Base-by-base conservation (phyloP, 2,113 vertebrate genomes). In the Dissostichus mawsoni region DNA sequence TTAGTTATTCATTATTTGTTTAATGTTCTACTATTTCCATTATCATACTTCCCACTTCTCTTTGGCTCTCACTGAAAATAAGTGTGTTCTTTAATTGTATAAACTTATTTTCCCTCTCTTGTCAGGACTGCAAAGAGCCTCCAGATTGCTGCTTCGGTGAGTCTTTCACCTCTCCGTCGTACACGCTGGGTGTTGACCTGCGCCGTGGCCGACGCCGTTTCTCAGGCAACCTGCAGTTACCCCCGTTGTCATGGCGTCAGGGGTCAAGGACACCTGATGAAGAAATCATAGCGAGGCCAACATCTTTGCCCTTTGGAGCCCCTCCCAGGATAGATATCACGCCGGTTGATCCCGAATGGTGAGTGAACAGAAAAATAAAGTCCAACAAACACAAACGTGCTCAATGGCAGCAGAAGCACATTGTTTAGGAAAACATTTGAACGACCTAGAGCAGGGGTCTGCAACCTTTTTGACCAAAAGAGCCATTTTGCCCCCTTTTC, bases 301-400 rank as follows among this genome's bases (percentile, higher is more conserved):
- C 98, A 8, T 97, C 97, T 0, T 94, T 99, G 67, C 96, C 97
- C 5, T 93, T 99, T 70, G 74, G 94, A 11, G 91, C 94, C 0
- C 97, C 96, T 3, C 98, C 98, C 6, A 96, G 96, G 76, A 99
- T 99, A 17, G 96, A 97, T 14, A 98, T 99, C 88, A 99, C 98
- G 1, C 87, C 96, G 0, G 98, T 96, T 18, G 96, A 97, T 90
- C 95, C 96, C 1, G 98, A 98, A 68, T 94, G 96, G 98, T 99
- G 79, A 93, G 96, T 92, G 55, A 44, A 14, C 8, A 12, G 16
- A 14, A 14, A 33, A 45, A 66, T 3, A 18, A 2, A 70, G 11
- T 4, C 10, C 23, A 47, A 14, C 4, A n/a, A 71, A 44, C 20
- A 25, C 25, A 58, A 11, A 67, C 61, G 1, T 48, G 14, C 2